Evolutionary conservation across 1,140 invertebrate species (phyloP).

Genomic region (Euwallacea fornicatus): DNA sequence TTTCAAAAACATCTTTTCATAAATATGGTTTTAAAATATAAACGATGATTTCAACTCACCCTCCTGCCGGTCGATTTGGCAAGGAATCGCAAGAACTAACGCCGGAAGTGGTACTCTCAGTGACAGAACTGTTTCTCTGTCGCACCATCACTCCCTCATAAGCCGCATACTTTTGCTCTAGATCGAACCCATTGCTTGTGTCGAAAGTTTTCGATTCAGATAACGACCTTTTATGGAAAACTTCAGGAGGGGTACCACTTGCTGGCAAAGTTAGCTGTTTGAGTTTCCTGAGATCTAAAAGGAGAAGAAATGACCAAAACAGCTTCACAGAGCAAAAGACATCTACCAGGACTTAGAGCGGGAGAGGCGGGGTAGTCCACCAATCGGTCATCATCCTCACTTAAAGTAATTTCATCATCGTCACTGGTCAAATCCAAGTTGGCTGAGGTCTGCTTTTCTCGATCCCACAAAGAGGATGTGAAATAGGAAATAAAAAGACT

Average conservation of each 20-base stretch:
- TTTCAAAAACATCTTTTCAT: slow-evolving; percentile 12
- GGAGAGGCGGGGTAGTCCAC: slow-evolving; percentile 33
- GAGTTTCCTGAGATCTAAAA: slow-evolving; percentile 33
- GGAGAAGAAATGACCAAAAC: slow-evolving; percentile 11
- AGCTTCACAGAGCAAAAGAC: background rate
- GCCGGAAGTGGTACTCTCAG: slow-evolving; percentile 77
- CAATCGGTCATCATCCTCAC: slow-evolving; percentile 25
- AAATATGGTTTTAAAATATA: slow-evolving; percentile 24
- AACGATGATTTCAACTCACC: slow-evolving; percentile 43
- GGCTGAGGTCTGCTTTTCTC: background rate
- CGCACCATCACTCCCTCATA: slow-evolving; percentile 49
- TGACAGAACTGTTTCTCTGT: slow-evolving; percentile 59
- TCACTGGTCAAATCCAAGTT: slow-evolving; percentile 17
- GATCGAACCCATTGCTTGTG: slow-evolving; percentile 44
- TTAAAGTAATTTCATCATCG: slow-evolving; percentile 36
- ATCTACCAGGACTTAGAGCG: slow-evolving; percentile 31
- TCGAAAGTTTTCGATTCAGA: slow-evolving; percentile 67
- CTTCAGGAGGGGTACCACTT: slow-evolving; percentile 53
- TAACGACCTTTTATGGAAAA: slow-evolving; percentile 60
- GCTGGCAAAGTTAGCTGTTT: slow-evolving; percentile 61
- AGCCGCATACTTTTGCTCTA: slow-evolving; percentile 33
- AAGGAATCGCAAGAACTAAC: slow-evolving; percentile 77
- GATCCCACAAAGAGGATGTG: slow-evolving; percentile 26
- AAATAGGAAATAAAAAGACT: slow-evolving; percentile 19
- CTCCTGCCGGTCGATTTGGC: slow-evolving; percentile 58